A percentile compares a stretch with the other conserved stretches of the same genome.
Conservation (phyloP, 2,113 vertebrate species). For the Pycnonotus jocosus region DNA sequence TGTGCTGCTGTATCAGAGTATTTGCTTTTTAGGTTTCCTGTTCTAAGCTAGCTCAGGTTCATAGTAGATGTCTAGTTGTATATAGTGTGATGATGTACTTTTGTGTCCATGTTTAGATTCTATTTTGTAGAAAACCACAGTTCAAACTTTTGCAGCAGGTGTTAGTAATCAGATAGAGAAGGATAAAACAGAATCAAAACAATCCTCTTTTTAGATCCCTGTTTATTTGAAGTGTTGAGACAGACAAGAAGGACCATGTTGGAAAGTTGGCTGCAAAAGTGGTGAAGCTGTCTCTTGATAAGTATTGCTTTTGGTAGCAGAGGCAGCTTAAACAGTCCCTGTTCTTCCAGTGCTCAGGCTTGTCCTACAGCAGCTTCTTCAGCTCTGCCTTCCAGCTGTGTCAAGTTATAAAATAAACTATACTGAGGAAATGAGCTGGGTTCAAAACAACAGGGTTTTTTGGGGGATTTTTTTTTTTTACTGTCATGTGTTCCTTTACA, state of each 20-base stretch:
- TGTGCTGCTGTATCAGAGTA: not conserved
- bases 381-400: not conserved
- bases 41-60: not conserved
- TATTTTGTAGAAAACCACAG: not conserved
- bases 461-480: not conserved
- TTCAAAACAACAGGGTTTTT: not conserved
- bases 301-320: not conserved
- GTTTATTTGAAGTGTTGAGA: constrained; percentile 21
- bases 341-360: not conserved
- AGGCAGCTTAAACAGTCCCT: not conserved
- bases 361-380: not conserved
- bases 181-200: constrained; percentile 4
- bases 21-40: not conserved
- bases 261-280: not conserved
- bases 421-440: not conserved
- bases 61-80: not conserved
- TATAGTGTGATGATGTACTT: not conserved
- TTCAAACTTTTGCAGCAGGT: not conserved
- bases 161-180: not conserved
- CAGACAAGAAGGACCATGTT: not conserved
- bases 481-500: not conserved
- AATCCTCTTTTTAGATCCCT: not conserved
- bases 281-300: not conserved
- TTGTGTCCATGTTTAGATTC: not conserved
- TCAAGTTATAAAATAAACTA: not conserved